A percentile compares a stretch with the other conserved stretches of the same genome.
Conservation (phyloP, 2,888 invertebrate species). For the Xanthia togata region DNA sequence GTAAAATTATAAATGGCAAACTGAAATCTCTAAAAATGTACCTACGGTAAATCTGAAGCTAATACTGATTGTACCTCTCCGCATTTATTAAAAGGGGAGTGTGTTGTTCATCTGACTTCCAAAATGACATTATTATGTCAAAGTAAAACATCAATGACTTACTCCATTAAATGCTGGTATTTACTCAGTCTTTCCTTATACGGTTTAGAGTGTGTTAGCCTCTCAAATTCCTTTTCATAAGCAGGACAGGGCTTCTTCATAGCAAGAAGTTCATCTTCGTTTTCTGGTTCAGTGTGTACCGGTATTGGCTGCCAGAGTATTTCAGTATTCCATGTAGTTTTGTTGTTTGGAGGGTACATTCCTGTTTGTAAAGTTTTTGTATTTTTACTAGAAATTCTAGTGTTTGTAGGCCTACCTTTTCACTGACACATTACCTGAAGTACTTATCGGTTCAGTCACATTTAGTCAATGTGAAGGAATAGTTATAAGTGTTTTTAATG, state of each 20-base stretch:
- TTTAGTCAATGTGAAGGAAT: not conserved
- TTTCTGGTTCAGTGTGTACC: constrained; percentile 92
- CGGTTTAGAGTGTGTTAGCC: constrained; percentile 86
- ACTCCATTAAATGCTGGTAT: constrained; percentile 92
- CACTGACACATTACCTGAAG: not conserved
- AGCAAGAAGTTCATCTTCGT: constrained; percentile 91
- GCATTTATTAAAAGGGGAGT: not conserved
- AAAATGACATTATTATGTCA: not conserved
- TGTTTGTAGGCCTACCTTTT: not conserved
- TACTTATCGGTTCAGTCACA: not conserved
- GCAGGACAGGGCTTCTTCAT: constrained; percentile 92
- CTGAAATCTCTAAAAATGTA: not conserved
- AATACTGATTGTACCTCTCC: not conserved
- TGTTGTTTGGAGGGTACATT: constrained; percentile 92
- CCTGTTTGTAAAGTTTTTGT: constrained; percentile 81
- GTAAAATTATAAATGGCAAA: not conserved
- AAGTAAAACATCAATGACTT: constrained; percentile 65
- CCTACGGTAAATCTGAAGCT: not conserved
- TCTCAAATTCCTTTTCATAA: constrained; percentile 90
- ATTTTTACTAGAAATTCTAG: not conserved
- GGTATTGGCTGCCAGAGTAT: constrained; percentile 95
- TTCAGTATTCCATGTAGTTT: constrained; percentile 91
- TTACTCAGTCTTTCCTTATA: constrained; percentile 90
- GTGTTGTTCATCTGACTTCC: not conserved
- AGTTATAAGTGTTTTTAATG: not conserved